A percentile compares a stretch with the other conserved stretches of the same genome.
Evolutionary conservation across 2,113 vertebrate genomes (phyloP).

Genomic region (Axis porcinus): DNA sequence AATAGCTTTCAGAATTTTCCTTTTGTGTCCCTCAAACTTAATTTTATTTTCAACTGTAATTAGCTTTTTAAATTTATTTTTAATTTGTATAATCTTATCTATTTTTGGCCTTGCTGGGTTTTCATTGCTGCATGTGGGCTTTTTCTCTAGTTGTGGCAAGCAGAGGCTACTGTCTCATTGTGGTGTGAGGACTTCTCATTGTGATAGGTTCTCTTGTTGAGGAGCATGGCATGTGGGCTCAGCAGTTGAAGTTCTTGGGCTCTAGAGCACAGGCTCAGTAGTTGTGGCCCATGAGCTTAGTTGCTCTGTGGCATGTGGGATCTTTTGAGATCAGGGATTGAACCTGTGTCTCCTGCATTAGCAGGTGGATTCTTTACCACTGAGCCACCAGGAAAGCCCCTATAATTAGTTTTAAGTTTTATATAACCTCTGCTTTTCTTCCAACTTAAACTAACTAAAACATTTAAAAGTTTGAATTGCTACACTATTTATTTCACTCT

Average conservation of each 20-base stretch:
- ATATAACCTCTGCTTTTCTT: background rate
- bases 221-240: background rate
- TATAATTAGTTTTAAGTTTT: background rate
- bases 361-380: background rate
- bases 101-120: background rate
- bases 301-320: background rate
- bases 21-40: background rate
- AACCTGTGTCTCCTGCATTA: background rate
- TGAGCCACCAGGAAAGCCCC: background rate
- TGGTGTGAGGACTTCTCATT: background rate
- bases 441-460: background rate
- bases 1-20: background rate
- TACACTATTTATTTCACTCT: background rate
- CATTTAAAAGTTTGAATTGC: background rate
- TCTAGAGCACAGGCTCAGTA: background rate
- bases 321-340: background rate
- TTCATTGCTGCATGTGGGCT: background rate
- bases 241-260: background rate
- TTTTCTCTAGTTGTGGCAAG: background rate
- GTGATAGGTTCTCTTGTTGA: background rate
- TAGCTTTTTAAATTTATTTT: background rate
- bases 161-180: background rate
- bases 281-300: background rate
- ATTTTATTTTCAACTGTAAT: background rate
- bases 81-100: background rate